Conservation (phyloP, 2,888 invertebrate genomes). For the Lycocerus yunnanus region DNA sequence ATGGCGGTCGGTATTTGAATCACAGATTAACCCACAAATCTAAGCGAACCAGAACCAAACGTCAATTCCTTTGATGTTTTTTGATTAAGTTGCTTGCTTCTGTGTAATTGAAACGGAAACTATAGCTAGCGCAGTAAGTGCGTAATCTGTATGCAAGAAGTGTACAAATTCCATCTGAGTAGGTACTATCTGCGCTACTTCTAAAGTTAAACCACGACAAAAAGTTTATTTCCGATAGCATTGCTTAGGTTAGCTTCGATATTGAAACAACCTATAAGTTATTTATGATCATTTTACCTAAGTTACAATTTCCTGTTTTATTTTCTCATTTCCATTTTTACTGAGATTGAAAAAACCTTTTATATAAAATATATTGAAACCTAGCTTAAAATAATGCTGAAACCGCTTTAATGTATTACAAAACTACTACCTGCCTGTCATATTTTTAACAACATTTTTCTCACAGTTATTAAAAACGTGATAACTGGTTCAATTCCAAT, state of each 20-base stretch:
- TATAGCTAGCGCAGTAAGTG: constrained; percentile 49
- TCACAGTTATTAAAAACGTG: not conserved
- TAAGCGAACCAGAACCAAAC: constrained; percentile 42
- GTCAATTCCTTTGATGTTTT: constrained; percentile 52
- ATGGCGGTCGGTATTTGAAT: constrained; percentile 43
- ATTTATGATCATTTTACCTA: constrained; percentile 15
- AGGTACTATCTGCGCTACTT: constrained; percentile 30
- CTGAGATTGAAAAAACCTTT: not conserved
- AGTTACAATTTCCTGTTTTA: constrained; percentile 3
- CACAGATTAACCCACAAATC: constrained; percentile 45
- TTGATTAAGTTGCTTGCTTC: constrained; percentile 50
- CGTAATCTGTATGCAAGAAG: constrained; percentile 54
- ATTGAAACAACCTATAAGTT: constrained; percentile 16
- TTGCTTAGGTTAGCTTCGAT: constrained; percentile 11
- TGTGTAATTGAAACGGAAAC: constrained; percentile 53
- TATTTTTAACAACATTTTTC: not conserved
- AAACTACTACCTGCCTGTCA: not conserved
- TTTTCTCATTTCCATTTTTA: constrained; percentile 5
- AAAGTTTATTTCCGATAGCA: constrained; percentile 22
- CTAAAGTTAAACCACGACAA: constrained; percentile 16
- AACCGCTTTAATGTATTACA: not conserved
- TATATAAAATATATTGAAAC: not conserved
- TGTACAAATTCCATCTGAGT: constrained; percentile 33
- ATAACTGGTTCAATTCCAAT: not conserved
- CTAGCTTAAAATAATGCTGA: not conserved